Evolutionary conservation across 53 echinoderm and acorn worm genomes (phyloP).

Genomic region (Stichopus horrens): DNA sequence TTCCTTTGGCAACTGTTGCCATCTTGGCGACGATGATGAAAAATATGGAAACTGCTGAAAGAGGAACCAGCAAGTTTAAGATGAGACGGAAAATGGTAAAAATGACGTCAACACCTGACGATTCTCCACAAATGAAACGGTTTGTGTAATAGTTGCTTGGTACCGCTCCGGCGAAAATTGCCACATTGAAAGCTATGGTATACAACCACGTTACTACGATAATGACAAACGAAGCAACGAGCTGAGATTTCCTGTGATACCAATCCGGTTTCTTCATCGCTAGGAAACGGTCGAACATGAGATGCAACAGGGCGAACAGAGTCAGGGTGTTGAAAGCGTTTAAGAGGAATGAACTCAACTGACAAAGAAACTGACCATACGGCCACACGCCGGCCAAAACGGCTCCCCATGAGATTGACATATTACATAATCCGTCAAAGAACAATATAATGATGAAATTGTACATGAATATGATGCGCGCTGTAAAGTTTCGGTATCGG

Average conservation of each 20-base stretch:
- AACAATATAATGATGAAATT: slow-evolving; percentile 68
- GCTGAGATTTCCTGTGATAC: slow-evolving; percentile 56
- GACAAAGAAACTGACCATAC: slow-evolving; percentile 65
- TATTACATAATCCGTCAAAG: slow-evolving; percentile 65
- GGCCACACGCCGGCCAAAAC: slow-evolving; percentile 66
- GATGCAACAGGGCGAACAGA: slow-evolving; percentile 59
- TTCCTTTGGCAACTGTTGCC: slow-evolving; percentile 48
- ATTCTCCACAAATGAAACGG: slow-evolving; percentile 71
- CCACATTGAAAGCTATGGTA: slow-evolving; percentile 57
- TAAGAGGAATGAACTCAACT: slow-evolving; percentile 73
- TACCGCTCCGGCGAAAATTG: slow-evolving; percentile 60
- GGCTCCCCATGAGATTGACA: slow-evolving; percentile 63
- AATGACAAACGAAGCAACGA: slow-evolving; percentile 58
- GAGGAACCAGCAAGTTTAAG: slow-evolving; percentile 68
- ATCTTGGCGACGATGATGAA: slow-evolving; percentile 63
- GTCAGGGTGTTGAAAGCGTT: slow-evolving; percentile 68
- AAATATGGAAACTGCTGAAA: slow-evolving; percentile 56
- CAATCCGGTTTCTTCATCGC: slow-evolving; percentile 55
- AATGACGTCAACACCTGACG: slow-evolving; percentile 39
- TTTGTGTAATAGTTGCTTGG: slow-evolving; percentile 59
- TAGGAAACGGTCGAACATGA: slow-evolving; percentile 71
- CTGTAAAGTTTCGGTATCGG: slow-evolving; percentile 51
- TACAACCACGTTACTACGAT: slow-evolving; percentile 72
- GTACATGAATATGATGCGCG: slow-evolving; percentile 61
- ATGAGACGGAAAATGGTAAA: slow-evolving; percentile 58